These are phyloP conservation scores for Cottus gobio DNA, from an alignment of 2,113 vertebrate species.

Conservation along the genomic window DNA sequence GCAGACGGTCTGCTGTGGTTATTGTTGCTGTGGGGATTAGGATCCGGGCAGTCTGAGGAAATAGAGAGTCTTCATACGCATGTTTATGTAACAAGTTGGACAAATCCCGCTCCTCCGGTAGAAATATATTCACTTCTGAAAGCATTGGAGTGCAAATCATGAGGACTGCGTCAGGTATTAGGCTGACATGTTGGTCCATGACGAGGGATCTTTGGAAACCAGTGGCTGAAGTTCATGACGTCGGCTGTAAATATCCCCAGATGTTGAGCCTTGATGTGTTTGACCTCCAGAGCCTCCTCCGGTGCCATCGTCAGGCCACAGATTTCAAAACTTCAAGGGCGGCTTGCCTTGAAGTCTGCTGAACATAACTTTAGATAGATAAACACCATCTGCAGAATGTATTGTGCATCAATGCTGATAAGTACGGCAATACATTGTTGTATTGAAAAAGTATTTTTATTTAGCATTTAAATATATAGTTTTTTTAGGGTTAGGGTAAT, in stretches of 20 bases:
- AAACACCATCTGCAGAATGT: background rate
- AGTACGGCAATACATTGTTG: background rate
- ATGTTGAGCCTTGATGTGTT: conserved; percentile 5
- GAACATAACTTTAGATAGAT: background rate
- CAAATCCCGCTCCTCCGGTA: conserved; percentile 22
- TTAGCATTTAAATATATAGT: background rate
- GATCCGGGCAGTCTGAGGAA: conserved; percentile 44
- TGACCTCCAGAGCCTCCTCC: background rate
- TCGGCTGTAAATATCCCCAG: conserved; percentile 2
- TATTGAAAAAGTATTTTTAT: background rate
- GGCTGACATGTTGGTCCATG: background rate
- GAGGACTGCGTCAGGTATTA: background rate
- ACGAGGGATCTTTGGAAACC: background rate
- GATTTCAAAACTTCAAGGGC: background rate
- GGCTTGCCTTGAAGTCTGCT: background rate
- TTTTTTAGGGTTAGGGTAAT: too few relatives aligned
- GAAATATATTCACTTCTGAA: conserved; percentile 49
- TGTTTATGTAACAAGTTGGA: conserved; percentile 52
- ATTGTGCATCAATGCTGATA: background rate
- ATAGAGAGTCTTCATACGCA: conserved; percentile 48
- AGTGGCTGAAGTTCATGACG: background rate
- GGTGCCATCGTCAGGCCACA: background rate
- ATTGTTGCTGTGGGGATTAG: conserved; percentile 48
- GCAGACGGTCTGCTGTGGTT: conserved; percentile 51
- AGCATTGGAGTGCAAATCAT: conserved; percentile 36